phyloP scores from a whole-genome alignment of 2,888 invertebrate genomes.

The Ypsolopha scabrella region DNA sequence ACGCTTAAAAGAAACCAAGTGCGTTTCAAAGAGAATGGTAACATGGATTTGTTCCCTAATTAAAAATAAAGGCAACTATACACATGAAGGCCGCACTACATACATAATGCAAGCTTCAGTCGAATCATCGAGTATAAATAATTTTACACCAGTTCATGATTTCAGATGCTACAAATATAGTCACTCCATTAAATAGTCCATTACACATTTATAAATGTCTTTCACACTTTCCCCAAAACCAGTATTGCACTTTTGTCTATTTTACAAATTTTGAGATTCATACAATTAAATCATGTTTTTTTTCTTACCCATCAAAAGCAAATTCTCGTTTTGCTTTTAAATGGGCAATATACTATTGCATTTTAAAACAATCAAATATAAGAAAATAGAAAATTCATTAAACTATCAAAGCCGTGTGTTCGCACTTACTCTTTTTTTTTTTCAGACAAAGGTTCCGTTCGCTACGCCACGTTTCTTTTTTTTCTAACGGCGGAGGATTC shows the following conservation, averaged over 20 bases:
- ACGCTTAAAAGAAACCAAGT: slow-evolving; percentile 42
- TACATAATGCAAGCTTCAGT: not conserved
- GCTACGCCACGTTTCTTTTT: too few relatives aligned
- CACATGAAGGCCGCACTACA: not conserved
- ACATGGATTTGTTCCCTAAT: slow-evolving; percentile 63
- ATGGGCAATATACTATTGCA: not conserved
- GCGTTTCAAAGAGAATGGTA: slow-evolving; percentile 61
- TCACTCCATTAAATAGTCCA: not conserved
- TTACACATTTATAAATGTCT: not conserved
- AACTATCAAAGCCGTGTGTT: not conserved
- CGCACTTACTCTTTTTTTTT: too few relatives aligned
- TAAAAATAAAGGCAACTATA: slow-evolving; percentile 25
- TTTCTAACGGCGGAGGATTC: too few relatives aligned
- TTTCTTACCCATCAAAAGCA: too few relatives aligned
- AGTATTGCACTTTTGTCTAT: not conserved
- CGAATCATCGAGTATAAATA: not conserved
- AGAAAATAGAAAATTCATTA: too few relatives aligned
- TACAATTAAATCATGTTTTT: slow-evolving; percentile 4
- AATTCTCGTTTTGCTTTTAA: not conserved
- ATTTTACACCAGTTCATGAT: not conserved
- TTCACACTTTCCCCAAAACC: not conserved
- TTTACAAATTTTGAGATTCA: slow-evolving; percentile 11
- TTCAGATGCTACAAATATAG: not conserved
- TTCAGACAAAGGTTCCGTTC: too few relatives aligned
- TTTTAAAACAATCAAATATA: too few relatives aligned